Percentiles rank a stretch among this genome's conserved stretches.
These are phyloP conservation scores for Synodontis membranacea DNA, from an alignment of 2,113 vertebrate genomes.

Conservation along the genomic window DNA sequence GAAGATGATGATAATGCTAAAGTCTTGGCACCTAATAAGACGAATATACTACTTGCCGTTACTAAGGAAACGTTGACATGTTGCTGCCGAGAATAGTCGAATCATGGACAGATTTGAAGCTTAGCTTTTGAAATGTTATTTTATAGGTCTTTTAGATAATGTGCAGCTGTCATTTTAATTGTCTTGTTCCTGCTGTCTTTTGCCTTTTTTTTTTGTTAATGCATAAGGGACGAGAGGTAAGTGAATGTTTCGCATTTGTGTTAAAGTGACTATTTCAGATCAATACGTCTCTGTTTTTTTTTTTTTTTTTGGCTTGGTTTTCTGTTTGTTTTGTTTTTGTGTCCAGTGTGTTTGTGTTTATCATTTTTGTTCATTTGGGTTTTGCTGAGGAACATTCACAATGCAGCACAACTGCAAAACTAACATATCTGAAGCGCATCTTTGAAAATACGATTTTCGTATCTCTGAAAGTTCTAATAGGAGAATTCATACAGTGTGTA, in stretches of 20 bases:
- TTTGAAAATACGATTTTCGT: not conserved
- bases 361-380: not conserved
- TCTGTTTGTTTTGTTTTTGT: not conserved
- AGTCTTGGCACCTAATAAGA: constrained; percentile 48
- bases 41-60: constrained; percentile 55
- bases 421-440: not conserved
- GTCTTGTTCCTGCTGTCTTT: constrained; percentile 34
- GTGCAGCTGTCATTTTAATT: not conserved
- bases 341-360: no score
- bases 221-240: constrained; percentile 59
- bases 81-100: constrained; percentile 22
- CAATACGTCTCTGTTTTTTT: not conserved
- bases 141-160: not conserved
- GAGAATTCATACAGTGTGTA: not conserved
- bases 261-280: not conserved
- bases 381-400: not conserved
- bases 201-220: constrained; percentile 50
- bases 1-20: constrained; percentile 45
- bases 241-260: constrained; percentile 6
- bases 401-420: not conserved
- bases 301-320: not conserved
- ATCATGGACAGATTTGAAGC: not conserved
- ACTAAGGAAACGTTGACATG: constrained; percentile 50
- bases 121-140: not conserved
- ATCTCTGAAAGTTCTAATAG: not conserved